Evolutionary conservation across 2,113 vertebrate species (phyloP).

Genomic region (Pedetes capensis): DNA sequence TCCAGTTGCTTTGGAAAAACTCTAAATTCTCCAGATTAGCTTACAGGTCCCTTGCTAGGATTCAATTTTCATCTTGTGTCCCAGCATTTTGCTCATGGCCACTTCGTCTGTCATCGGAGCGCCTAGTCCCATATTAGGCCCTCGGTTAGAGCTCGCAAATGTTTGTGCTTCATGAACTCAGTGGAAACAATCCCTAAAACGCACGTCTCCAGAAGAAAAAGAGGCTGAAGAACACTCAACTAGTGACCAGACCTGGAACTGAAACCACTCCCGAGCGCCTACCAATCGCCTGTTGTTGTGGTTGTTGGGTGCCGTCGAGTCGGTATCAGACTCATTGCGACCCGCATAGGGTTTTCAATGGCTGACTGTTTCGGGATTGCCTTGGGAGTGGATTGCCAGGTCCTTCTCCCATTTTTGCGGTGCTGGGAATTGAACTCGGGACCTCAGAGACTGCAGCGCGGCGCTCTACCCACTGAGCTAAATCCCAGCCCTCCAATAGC

Average conservation of each 20-base stretch:
- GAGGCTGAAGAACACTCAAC: not conserved
- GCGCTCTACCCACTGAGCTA: too few species aligned
- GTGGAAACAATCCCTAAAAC: not conserved
- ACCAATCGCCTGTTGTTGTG: too few species aligned
- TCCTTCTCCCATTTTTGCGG: too few species aligned
- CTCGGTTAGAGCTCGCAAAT: not conserved
- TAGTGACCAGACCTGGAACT: not conserved
- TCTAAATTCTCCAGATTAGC: not conserved
- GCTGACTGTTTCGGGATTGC: too few species aligned
- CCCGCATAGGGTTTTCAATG: too few species aligned
- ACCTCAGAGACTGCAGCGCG: too few species aligned
- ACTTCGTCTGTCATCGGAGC: not conserved
- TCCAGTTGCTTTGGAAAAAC: not conserved
- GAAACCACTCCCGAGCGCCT: not conserved
- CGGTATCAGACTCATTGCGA: too few species aligned
- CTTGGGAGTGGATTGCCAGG: too few species aligned
- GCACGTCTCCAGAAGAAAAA: not conserved
- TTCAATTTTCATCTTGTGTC: not conserved
- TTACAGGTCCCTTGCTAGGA: too few species aligned
- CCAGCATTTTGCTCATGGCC: not conserved
- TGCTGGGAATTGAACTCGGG: too few species aligned
- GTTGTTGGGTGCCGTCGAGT: too few species aligned
- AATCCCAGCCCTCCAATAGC: too few species aligned
- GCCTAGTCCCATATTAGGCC: not conserved
- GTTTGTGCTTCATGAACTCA: not conserved